Percentiles rank a stretch among this genome's conserved stretches.
These are phyloP conservation scores for Malaclemys terrapin DNA, from an alignment of 2,113 vertebrate genomes.

Conservation along the genomic window DNA sequence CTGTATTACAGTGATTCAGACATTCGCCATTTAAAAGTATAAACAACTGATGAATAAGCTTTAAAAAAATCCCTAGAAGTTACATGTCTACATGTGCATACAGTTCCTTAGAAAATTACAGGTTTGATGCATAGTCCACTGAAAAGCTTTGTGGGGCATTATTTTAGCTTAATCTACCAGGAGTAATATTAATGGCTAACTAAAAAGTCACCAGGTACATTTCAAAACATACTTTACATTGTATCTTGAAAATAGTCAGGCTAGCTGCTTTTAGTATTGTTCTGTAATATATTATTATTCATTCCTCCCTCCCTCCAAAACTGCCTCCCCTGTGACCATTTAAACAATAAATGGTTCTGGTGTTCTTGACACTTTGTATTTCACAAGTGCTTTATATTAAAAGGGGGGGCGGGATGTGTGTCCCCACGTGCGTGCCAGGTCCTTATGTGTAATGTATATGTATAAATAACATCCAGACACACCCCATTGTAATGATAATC, in stretches of 20 bases:
- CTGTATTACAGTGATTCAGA: background rate
- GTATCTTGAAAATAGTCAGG: background rate
- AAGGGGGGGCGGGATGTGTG: background rate
- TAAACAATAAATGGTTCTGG: background rate
- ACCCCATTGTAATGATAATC: background rate
- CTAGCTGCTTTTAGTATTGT: background rate
- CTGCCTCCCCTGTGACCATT: background rate
- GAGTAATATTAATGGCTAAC: background rate
- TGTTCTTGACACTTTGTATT: background rate
- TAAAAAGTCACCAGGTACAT: background rate
- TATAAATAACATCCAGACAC: background rate
- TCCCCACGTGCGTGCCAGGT: background rate
- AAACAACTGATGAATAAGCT: background rate
- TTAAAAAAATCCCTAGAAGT: background rate
- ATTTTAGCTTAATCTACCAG: background rate
- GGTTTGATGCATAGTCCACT: background rate
- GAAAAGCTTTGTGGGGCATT: background rate
- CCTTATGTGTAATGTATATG: background rate
- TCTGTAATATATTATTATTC: background rate
- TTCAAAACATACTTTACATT: background rate
- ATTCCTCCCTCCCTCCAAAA: background rate
- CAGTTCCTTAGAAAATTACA: background rate
- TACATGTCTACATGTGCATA: background rate
- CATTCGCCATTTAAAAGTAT: background rate
- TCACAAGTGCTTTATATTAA: background rate